Conservation (phyloP, 2,113 vertebrate species). For the Bambusicola thoracicus region DNA sequence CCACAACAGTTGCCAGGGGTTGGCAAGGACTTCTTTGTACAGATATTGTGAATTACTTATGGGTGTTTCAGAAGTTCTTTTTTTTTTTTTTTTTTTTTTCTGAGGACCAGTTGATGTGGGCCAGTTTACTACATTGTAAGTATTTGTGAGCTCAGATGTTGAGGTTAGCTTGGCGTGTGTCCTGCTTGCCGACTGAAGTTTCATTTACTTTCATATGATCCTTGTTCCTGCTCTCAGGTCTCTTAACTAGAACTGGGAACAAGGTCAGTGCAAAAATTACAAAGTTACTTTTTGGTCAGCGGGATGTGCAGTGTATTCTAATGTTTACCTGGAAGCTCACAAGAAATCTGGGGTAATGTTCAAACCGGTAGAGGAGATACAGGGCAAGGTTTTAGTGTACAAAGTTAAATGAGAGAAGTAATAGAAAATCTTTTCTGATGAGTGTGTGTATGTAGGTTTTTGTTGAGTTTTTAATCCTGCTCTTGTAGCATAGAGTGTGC, state of each 20-base stretch:
- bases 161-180: conserved; percentile 68
- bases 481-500: neutral
- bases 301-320: conserved; percentile 69
- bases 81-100: neutral
- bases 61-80: conserved; percentile 15
- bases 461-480: neutral
- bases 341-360: conserved; percentile 42
- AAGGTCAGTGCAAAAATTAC: conserved; percentile 73
- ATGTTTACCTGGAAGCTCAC: conserved; percentile 64
- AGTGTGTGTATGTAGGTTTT: neutral
- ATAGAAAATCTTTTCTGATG: neutral
- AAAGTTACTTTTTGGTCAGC: conserved; percentile 70
- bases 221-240: conserved; percentile 72
- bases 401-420: neutral
- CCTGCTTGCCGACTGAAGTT: conserved; percentile 66
- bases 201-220: conserved; percentile 71
- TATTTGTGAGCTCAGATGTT: conserved; percentile 51
- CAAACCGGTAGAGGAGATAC: neutral
- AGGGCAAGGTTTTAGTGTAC: neutral
- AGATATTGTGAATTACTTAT: neutral
- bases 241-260: conserved; percentile 73
- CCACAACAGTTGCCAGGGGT: neutral
- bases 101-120: conserved; percentile 34
- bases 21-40: neutral
- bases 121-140: conserved; percentile 5